Conservation (phyloP, 1,140 invertebrate species). For the Nylanderia fulva region DNA sequence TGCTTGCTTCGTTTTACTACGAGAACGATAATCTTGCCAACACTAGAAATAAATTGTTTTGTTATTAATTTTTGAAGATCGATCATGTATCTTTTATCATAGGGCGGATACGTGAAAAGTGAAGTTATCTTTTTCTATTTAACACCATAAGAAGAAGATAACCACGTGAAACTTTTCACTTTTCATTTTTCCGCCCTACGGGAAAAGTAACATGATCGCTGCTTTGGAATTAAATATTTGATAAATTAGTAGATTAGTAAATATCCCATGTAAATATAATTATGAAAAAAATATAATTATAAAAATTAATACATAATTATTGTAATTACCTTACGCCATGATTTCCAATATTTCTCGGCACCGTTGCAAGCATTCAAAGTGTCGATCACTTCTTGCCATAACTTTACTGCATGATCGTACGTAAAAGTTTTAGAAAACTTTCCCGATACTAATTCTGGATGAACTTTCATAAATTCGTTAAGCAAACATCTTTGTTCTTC, state of each 20-base stretch:
- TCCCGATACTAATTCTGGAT: not conserved
- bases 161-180: no score
- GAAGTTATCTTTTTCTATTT: no score
- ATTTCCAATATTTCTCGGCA: constrained; percentile 1
- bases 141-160: no score
- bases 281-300: not conserved
- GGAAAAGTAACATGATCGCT: no score
- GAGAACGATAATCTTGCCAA: constrained; percentile 2
- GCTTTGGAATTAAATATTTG: no score
- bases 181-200: no score
- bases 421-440: constrained; percentile 10
- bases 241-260: not conserved
- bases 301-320: constrained; percentile 1
- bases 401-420: not conserved
- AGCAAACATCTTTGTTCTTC: constrained; percentile 1
- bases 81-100: no score
- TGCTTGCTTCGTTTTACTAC: constrained; percentile 7
- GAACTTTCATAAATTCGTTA: not conserved
- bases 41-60: constrained; percentile 9
- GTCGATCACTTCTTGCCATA: not conserved
- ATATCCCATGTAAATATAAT: not conserved
- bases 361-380: not conserved
- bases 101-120: no score
- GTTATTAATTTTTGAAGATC: not conserved
- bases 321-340: not conserved